These are phyloP conservation scores for Macaria notata DNA, from an alignment of 2,888 invertebrate species.

Conservation along the genomic window DNA sequence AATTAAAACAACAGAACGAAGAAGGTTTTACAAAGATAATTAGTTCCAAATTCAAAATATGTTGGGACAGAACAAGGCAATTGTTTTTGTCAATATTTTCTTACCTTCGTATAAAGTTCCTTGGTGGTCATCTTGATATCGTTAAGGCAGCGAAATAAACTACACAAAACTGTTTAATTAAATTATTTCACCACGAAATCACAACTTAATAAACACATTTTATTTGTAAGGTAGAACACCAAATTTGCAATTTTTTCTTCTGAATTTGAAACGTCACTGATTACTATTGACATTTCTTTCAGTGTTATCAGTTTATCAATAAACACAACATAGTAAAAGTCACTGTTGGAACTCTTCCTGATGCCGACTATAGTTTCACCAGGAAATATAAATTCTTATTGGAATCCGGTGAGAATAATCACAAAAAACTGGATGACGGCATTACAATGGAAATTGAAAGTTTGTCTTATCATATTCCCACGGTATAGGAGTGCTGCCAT, in stretches of 20 bases:
- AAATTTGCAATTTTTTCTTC: constrained; percentile 57
- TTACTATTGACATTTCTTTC: constrained; percentile 61
- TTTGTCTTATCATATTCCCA: constrained; percentile 65
- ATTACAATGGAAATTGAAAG: constrained; percentile 64
- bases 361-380: constrained; percentile 34
- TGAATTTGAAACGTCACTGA: constrained; percentile 73
- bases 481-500: constrained; percentile 67
- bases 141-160: constrained; percentile 36
- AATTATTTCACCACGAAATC: constrained; percentile 67
- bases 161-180: constrained; percentile 29
- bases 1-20: constrained; percentile 3
- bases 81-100: constrained; percentile 27
- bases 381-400: constrained; percentile 52
- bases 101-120: constrained; percentile 79
- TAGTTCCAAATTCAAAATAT: constrained; percentile 23
- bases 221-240: constrained; percentile 65
- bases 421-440: constrained; percentile 39
- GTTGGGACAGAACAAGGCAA: constrained; percentile 1
- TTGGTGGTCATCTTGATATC: constrained; percentile 74
- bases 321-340: constrained; percentile 20
- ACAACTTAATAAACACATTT: constrained; percentile 65
- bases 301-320: constrained; percentile 58
- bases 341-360: constrained; percentile 17
- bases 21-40: not conserved
- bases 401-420: constrained; percentile 53